phyloP scores from a whole-genome alignment of 2,888 invertebrate genomes.

The Cerceris ruficornis region DNA sequence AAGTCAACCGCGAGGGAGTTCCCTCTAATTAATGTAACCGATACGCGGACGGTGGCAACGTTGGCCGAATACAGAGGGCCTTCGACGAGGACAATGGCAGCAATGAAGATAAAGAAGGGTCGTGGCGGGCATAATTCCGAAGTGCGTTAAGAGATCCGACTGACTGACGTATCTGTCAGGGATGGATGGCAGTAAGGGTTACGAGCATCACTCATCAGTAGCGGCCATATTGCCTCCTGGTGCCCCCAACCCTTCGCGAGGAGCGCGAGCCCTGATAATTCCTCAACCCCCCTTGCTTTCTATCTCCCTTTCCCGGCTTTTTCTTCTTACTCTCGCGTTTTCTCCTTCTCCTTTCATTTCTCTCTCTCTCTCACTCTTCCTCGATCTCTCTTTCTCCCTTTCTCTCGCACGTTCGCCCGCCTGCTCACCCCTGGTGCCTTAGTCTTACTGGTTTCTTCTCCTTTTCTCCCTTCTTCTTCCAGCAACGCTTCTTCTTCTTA shows the following conservation, averaged over 20 bases:
- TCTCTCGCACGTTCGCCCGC: slow-evolving; percentile 40
- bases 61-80: slow-evolving; percentile 24
- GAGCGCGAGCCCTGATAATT: slow-evolving; percentile 79
- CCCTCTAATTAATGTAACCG: slow-evolving; percentile 48
- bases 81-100: slow-evolving; percentile 52
- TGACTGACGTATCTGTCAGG: slow-evolving; percentile 71
- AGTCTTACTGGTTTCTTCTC: slow-evolving; percentile 74
- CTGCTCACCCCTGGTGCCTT: slow-evolving; percentile 66
- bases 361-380: slow-evolving; percentile 29
- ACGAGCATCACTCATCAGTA: slow-evolving; percentile 81
- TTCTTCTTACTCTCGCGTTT: slow-evolving; percentile 36
- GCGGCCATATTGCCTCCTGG: slow-evolving; percentile 80
- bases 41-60: slow-evolving; percentile 14
- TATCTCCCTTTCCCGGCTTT: slow-evolving; percentile 50
- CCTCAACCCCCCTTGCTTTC: slow-evolving; percentile 70
- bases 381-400: slow-evolving; percentile 23
- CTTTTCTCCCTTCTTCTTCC: slow-evolving; percentile 75
- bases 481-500: slow-evolving; percentile 75
- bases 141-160: slow-evolving; percentile 71
- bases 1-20: background rate
- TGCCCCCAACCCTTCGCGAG: slow-evolving; percentile 68
- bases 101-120: slow-evolving; percentile 71
- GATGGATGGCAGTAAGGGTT: slow-evolving; percentile 77
- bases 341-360: slow-evolving; percentile 28
- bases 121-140: slow-evolving; percentile 70